phyloP scores from a whole-genome alignment of 2,888 invertebrate genomes.

The Lypha dubia region DNA sequence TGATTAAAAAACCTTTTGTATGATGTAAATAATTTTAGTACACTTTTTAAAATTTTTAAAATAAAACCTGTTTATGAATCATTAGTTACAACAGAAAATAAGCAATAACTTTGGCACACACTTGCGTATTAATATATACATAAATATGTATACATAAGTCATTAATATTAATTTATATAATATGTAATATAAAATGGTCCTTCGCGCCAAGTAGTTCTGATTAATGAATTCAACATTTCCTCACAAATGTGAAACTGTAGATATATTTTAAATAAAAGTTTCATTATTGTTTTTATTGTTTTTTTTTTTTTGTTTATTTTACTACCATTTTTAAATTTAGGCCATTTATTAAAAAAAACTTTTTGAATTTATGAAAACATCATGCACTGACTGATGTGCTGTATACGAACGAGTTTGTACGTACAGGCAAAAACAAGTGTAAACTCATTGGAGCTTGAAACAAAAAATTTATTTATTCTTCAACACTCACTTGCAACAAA shows the following conservation, averaged over 20 bases:
- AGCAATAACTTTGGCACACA: no score
- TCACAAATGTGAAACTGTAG: not conserved
- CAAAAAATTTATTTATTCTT: conserved; percentile 23
- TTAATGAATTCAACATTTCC: not conserved
- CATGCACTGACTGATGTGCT: not conserved
- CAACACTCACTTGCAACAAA: conserved; percentile 52
- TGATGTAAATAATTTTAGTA: no score
- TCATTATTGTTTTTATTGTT: not conserved
- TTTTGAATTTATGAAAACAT: conserved; percentile 36
- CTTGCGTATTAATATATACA: no score
- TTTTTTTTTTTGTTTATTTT: not conserved
- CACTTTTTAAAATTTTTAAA: no score
- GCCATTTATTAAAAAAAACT: conserved; percentile 22
- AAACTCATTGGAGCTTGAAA: conserved; percentile 56
- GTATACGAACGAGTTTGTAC: no score
- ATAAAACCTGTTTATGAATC: no score
- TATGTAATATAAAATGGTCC: not conserved
- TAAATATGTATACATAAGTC: no score
- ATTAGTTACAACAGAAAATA: no score
- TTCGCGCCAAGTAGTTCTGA: not conserved
- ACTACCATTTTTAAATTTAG: conserved; percentile 25
- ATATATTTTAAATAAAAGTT: not conserved
- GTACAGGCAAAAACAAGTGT: conserved; percentile 30
- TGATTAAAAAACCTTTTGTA: no score
- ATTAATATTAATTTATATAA: no score